Evolutionary conservation across 2,113 vertebrate genomes (phyloP).

Genomic region (Aldabrachelys gigantea): DNA sequence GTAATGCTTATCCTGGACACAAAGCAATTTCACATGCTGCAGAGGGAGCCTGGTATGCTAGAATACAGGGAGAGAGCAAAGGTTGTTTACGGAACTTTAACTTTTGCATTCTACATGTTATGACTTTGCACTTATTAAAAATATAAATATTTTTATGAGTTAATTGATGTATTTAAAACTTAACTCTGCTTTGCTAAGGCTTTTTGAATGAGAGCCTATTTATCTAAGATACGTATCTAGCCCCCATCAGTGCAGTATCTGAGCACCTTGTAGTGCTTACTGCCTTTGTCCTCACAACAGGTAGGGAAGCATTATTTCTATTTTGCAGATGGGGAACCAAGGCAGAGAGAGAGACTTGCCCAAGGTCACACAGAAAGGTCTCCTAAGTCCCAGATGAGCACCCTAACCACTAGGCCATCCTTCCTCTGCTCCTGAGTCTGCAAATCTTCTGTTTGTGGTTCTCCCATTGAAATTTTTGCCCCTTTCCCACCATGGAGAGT

Average conservation of each 20-base stretch:
- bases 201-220: not conserved
- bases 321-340: not conserved
- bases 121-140: not conserved
- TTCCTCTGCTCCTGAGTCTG: not conserved
- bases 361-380: not conserved
- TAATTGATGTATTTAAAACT: not conserved
- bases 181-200: not conserved
- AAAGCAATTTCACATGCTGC: not conserved
- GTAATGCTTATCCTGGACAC: not conserved
- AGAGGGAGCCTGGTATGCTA: not conserved
- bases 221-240: not conserved
- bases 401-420: not conserved
- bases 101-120: not conserved
- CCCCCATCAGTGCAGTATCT: not conserved
- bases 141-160: not conserved
- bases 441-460: not conserved
- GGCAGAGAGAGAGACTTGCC: not conserved
- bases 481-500: not conserved
- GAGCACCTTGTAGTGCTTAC: not conserved
- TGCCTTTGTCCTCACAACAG: not conserved
- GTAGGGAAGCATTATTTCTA: not conserved
- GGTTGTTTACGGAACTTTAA: not conserved
- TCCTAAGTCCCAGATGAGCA: not conserved
- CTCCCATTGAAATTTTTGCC: not conserved
- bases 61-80: not conserved